Evolutionary conservation across 2,888 invertebrate genomes (phyloP), one percentile per base, ranked within the genome.

Genomic region (Tipula unca): DNA sequence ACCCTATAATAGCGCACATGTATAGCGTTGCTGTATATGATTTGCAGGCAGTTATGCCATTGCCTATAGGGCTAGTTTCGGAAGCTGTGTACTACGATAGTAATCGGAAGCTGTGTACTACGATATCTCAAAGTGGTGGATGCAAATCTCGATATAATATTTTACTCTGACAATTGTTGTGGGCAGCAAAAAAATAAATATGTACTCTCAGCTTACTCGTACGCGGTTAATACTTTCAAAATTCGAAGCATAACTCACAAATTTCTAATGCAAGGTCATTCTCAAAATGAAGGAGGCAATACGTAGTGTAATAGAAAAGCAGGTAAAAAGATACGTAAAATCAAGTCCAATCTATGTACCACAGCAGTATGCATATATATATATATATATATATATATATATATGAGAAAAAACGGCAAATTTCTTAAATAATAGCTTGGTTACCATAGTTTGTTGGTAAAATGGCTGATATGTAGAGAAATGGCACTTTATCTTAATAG

Each of bases 111-210:
- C 35, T 35, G 85, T 87, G 87, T 87, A n/a, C 87, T 87, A 82
- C 85, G 86, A 82, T 87, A 86, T 85, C 86, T 87, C 39, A 86
- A 86, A 86, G 86, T 85, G 85, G 14, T 85, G 32, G 69, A 86
- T 36, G 82, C 86, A 85, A 85, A 87, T 83, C 85, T 86, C 17
- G 86, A 87, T 36, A 86, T 88, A 36, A 88, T 87, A 85, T 88
- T 89, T 86, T 89, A 89, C 87, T 88, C 88, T 29, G 89, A 89
- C 85, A 89, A 89, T 86, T 89, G 88, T 85, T 88, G 87, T 83
- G 35, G 42, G 42, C 42, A 42, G 35, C 6, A 35, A 35, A 35
- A 35, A 35, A 35, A 35, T 35, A 35, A 35, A 35, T 35, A 35
- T 35, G 35, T 6, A 42, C n/a, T n/a, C n/a, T n/a, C n/a, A n/a